Evolutionary conservation across 2,888 invertebrate genomes (phyloP), one percentile per base, ranked within the genome.

Genomic region (Desoria tigrina): DNA sequence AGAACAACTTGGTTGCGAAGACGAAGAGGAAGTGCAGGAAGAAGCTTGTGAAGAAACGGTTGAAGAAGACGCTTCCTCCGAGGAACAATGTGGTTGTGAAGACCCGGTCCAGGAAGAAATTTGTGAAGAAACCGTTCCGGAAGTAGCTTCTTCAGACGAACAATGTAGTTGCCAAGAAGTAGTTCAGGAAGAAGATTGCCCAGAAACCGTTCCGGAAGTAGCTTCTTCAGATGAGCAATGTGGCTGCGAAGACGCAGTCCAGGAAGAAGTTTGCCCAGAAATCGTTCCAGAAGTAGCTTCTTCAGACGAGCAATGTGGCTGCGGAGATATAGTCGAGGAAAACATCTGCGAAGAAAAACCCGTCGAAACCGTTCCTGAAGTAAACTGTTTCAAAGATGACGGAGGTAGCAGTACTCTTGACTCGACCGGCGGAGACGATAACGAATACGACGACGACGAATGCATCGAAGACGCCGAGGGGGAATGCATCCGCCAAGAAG

Each of bases 401-500:
- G n/a, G n/a, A n/a, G n/a, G n/a, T n/a, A n/a, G n/a, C n/a, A n/a
- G n/a, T n/a, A n/a, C n/a, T n/a, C n/a, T n/a, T n/a, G n/a, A n/a
- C n/a, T n/a, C n/a, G n/a, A n/a, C 23, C n/a, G 49, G 32, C 1
- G 62, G 50, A 26, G 54, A 42, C 11, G 28, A 7, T 4, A 11
- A n/a, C 1, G 32, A 60, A 32, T 6, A 39, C 11, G 61, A 68
- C 24, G 66, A 67, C 6, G 68, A 68, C 7, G 65, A 69, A 60
- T 65, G 65, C 24, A 61, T 63, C 21, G 59, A 69, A 42, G 69
- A 69, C 51, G 39, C n/a, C 4, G 61, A 65, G 45, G 69, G 65
- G 0, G 69, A 69, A 42, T 69, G 69, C 42, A 42, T 65, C 14
- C 2, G 58, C 2, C 65, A 68, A 26, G 64, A 69, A 45, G 64